Evolutionary conservation across 1,140 invertebrate species (phyloP).

Genomic region (Eriocheir sinensis): DNA sequence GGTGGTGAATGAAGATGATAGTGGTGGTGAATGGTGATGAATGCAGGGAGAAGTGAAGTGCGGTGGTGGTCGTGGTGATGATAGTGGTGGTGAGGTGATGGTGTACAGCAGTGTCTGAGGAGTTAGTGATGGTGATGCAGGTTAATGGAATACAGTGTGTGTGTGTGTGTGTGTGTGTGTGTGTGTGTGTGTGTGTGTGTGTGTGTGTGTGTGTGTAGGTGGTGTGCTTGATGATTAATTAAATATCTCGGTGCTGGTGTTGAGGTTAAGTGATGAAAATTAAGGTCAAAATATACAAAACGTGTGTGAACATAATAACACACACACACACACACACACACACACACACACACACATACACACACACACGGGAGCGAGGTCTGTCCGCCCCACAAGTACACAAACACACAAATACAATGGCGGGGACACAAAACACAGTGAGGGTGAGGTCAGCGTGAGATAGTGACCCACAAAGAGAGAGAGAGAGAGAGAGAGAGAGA

Average conservation of each 20-base stretch:
- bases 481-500: background rate
- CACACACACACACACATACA: constrained; percentile 22
- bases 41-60: background rate
- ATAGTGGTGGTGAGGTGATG: background rate
- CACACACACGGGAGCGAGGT: background rate
- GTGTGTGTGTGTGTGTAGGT: too few species aligned
- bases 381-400: background rate
- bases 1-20: background rate
- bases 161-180: too few species aligned
- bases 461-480: background rate
- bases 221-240: too few species aligned
- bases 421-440: background rate
- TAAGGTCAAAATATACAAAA: too few species aligned
- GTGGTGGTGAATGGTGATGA: background rate
- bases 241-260: too few species aligned
- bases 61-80: background rate
- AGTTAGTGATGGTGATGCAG: background rate
- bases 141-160: too few species aligned
- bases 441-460: background rate
- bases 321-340: constrained; percentile 12
- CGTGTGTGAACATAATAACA: background rate
- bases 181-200: too few species aligned
- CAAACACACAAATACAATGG: background rate
- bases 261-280: too few species aligned
- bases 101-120: background rate